Percentiles rank a stretch among this genome's conserved stretches.
phyloP scores from a whole-genome alignment of 2,797 vertebrate species.

The Alcedo quadribrachys region DNA sequence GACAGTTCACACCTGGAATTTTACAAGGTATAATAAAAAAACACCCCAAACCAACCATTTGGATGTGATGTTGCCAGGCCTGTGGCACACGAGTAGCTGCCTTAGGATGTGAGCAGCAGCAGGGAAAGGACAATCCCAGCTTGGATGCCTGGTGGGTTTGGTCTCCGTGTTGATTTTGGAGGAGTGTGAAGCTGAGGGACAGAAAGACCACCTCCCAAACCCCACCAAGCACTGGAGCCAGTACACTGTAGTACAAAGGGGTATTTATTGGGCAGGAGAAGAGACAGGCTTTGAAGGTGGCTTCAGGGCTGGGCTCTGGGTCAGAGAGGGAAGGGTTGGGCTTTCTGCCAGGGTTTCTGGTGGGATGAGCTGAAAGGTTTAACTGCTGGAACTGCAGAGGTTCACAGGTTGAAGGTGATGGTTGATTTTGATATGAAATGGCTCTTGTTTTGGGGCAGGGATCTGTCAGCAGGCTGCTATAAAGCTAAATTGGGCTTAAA shows the following conservation, averaged over 20 bases:
- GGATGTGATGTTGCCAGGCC: not conserved
- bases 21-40: not conserved
- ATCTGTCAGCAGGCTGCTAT: not conserved
- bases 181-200: not conserved
- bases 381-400: not conserved
- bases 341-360: not conserved
- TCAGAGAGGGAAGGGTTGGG: not conserved
- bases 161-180: not conserved
- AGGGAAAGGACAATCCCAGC: not conserved
- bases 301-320: not conserved
- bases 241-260: fast-evolving
- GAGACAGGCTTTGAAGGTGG: not conserved
- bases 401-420: not conserved
- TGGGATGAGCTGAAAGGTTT: not conserved
- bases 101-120: fast-evolving
- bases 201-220: not conserved
- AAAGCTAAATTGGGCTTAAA: not conserved
- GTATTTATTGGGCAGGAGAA: not conserved
- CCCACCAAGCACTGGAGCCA: not conserved
- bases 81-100: not conserved
- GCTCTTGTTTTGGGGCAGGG: not conserved
- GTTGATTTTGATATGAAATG: not conserved
- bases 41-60: not conserved
- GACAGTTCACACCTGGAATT: not conserved
- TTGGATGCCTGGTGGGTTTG: not conserved